Percentiles rank a stretch among this genome's conserved stretches.
Conservation (phyloP, 2,888 invertebrate genomes). For the Agriopis leucophaearia region DNA sequence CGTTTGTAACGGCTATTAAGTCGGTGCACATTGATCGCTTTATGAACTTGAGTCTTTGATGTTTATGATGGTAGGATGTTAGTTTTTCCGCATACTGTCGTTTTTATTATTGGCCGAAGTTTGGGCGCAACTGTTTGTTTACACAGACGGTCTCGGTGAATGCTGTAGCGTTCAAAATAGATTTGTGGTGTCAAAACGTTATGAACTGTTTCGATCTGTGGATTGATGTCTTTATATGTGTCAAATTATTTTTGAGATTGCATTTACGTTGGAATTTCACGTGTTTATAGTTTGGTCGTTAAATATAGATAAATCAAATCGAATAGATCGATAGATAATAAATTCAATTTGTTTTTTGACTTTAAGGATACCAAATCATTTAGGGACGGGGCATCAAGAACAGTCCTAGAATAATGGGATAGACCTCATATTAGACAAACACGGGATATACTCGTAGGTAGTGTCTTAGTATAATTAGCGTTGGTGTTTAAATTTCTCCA, state of each 20-base stretch:
- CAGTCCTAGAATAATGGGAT: too few relatives aligned
- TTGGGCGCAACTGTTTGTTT: slow-evolving; percentile 83
- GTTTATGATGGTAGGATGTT: slow-evolving; percentile 83
- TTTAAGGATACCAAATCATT: too few relatives aligned
- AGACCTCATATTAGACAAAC: too few relatives aligned
- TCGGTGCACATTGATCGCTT: slow-evolving; percentile 78
- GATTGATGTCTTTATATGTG: slow-evolving; percentile 44
- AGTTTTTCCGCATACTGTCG: slow-evolving; percentile 85
- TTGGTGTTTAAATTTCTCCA: too few relatives aligned
- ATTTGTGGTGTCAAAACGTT: slow-evolving; percentile 83
- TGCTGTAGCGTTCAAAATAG: slow-evolving; percentile 77
- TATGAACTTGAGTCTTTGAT: slow-evolving; percentile 79
- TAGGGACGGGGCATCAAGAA: too few relatives aligned
- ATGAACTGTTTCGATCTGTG: slow-evolving; percentile 71
- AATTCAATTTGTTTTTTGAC: too few relatives aligned
- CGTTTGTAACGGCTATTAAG: slow-evolving; percentile 70
- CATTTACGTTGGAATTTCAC: too few relatives aligned
- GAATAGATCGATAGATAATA: too few relatives aligned
- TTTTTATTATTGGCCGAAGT: slow-evolving; percentile 86
- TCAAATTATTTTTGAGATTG: neutral
- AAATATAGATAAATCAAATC: too few relatives aligned
- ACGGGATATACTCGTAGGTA: too few relatives aligned
- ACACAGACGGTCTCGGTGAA: slow-evolving; percentile 72
- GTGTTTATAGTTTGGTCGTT: too few relatives aligned
- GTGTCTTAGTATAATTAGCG: too few relatives aligned